phyloP scores from a whole-genome alignment of 2,888 invertebrate genomes.

The Perdita meconis region DNA sequence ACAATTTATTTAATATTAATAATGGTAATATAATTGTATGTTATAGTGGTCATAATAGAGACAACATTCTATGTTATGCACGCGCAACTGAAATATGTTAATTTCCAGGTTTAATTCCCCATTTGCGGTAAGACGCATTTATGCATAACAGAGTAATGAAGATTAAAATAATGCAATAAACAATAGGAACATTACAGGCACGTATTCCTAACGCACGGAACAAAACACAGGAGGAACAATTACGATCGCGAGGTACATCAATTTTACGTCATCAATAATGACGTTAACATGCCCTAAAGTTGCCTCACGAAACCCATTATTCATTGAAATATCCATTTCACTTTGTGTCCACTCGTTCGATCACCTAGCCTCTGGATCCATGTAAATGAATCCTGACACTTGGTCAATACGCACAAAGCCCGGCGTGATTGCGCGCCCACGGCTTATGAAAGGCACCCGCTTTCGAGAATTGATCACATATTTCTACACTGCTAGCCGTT shows the following conservation, averaged over 20 bases:
- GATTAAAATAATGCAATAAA: not conserved
- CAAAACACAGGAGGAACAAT: not conserved
- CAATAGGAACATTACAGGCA: not conserved
- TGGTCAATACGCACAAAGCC: slow-evolving; percentile 5
- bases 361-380: slow-evolving; percentile 7
- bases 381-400: slow-evolving; percentile 44
- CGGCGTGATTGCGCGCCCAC: not conserved
- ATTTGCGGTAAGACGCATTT: too few relatives aligned
- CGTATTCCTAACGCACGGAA: not conserved
- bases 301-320: slow-evolving; percentile 41
- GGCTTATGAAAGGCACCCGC: slow-evolving; percentile 7
- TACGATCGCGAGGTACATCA: not conserved
- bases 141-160: too few relatives aligned
- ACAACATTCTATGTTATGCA: too few relatives aligned
- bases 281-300: slow-evolving; percentile 31
- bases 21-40: too few relatives aligned
- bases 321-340: slow-evolving; percentile 53
- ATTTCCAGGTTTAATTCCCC: too few relatives aligned
- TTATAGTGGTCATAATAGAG: too few relatives aligned
- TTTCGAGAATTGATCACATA: slow-evolving; percentile 5
- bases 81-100: too few relatives aligned
- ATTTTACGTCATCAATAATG: slow-evolving; percentile 45
- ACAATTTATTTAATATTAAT: too few relatives aligned
- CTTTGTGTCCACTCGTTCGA: slow-evolving; percentile 20
- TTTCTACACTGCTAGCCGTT: slow-evolving; percentile 14